phyloP scores from a whole-genome alignment of 2,113 vertebrate genomes.

The Cygnus buccinator region DNA sequence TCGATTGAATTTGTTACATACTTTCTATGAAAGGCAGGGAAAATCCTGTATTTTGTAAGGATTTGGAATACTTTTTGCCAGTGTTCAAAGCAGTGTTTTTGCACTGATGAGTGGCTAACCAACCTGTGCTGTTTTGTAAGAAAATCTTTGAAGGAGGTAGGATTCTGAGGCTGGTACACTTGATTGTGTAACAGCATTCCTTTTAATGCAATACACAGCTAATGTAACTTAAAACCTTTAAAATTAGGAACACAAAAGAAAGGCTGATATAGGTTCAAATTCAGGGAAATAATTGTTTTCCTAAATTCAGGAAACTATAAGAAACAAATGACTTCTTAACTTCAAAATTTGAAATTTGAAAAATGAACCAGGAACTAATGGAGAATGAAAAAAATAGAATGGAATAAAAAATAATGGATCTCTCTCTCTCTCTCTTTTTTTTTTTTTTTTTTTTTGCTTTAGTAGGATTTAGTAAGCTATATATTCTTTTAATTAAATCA shows the following conservation, averaged over 20 bases:
- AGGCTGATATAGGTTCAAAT: neutral
- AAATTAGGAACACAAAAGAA: neutral
- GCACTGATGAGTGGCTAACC: neutral
- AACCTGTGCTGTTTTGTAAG: neutral
- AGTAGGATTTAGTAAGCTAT: neutral
- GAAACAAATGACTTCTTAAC: fast-evolving
- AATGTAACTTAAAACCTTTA: neutral
- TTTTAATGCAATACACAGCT: neutral
- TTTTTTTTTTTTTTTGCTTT: neutral
- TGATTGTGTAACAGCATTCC: neutral
- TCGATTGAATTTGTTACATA: neutral
- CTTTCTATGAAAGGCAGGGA: neutral
- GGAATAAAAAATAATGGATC: neutral
- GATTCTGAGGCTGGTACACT: neutral
- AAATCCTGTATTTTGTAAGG: neutral
- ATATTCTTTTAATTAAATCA: neutral
- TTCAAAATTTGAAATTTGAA: neutral
- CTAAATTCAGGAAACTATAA: neutral
- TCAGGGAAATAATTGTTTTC: neutral
- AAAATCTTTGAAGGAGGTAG: neutral
- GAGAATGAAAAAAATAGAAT: neutral
- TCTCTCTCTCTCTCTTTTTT: neutral
- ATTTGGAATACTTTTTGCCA: neutral
- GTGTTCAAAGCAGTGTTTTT: fast-evolving
- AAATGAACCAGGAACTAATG: neutral